These are phyloP conservation scores for Dromas ardeola DNA, from an alignment of 2,113 vertebrate species.

Conservation along the genomic window DNA sequence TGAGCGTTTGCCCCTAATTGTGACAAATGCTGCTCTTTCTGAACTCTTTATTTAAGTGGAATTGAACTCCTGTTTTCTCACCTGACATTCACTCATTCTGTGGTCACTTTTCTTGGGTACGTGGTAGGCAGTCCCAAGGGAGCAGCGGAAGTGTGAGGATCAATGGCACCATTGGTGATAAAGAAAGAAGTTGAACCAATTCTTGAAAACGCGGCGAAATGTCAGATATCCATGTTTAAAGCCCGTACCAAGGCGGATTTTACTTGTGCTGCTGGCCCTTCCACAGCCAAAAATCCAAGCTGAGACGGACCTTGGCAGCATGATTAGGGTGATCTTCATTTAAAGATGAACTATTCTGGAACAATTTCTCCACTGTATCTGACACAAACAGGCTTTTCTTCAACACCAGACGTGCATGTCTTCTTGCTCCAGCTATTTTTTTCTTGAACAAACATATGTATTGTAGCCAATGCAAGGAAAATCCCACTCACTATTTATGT, in stretches of 20 bases:
- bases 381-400: slow-evolving; percentile 78
- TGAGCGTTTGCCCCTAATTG: background rate
- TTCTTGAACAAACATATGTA: slow-evolving; percentile 83
- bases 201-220: background rate
- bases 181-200: background rate
- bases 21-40: background rate
- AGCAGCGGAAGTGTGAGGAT: background rate
- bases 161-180: background rate
- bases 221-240: background rate
- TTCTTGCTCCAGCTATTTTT: slow-evolving; percentile 78
- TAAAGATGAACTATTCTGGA: slow-evolving; percentile 67
- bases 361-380: slow-evolving; percentile 74
- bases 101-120: background rate
- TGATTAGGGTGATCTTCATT: slow-evolving; percentile 56
- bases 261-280: slow-evolving; percentile 37
- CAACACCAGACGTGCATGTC: slow-evolving; percentile 74
- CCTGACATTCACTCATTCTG: accelerated
- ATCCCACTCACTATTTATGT: slow-evolving; percentile 74
- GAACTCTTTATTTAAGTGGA: background rate
- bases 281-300: background rate
- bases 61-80: background rate
- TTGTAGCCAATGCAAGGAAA: slow-evolving; percentile 80
- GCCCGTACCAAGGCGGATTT: background rate
- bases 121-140: background rate
- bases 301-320: slow-evolving; percentile 58